Evolutionary conservation across 2,113 vertebrate genomes (phyloP), one percentile per base, ranked within the genome.

Genomic region (Corythoichthys intestinalis): DNA sequence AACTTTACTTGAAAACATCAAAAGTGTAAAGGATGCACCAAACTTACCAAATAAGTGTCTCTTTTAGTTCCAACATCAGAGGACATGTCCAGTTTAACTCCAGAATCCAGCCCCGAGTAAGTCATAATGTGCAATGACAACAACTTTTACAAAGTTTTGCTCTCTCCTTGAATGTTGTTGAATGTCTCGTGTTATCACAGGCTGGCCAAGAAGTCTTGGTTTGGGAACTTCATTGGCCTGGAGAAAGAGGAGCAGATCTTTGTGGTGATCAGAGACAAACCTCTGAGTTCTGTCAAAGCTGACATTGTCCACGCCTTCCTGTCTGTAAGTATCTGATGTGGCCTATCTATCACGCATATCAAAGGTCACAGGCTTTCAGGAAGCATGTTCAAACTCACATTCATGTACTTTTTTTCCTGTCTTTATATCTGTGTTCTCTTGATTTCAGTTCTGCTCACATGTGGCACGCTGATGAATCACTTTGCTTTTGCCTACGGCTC

Each of bases 211-310:
- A 94, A 94, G 74, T 97, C 95, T 2, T 97, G 95, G 95, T 97
- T 97, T 65, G 95, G 95, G 67, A 96, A 96, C 88, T 96, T 97
- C 84, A 95, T 97, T 76, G 94, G 94, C 76, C 76, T 96, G 86
- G 95, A 97, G 85, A 96, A 96, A 86, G 95, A 97, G 85, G 95
- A 97, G 83, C 95, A 96, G 85, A 95, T 97, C 85, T 96, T 96
- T 68, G 92, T 96, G 60, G 94, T 96, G 87, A 95, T 97, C 77
- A 91, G 94, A 90, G 95, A 96, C 90, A 96, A 96, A 83, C 94
- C 95, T 11, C 92, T 97, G 80, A 95, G 94, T 86, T 96, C 94
- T 54, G 95, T 97, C 86, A 97, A 97, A 87, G 95, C 95, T 0
- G 95, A 97, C 89, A 96, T 97, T 34, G 94, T 97, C 76, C 95